phyloP scores from a whole-genome alignment of 2,888 invertebrate genomes.

The Thera britannica region DNA sequence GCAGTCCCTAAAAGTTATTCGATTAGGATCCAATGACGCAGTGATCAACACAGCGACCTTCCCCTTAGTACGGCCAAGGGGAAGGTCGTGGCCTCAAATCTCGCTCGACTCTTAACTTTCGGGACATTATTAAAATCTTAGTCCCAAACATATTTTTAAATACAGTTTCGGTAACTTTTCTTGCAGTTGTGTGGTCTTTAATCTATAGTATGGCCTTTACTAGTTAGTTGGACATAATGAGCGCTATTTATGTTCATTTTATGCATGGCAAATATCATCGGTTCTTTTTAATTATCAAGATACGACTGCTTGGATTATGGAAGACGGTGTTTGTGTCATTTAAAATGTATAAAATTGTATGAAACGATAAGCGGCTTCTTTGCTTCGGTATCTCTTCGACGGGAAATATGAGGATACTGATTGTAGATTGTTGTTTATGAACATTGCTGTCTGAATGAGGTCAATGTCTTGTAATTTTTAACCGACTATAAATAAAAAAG shows the following conservation, averaged over 20 bases:
- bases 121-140: no score
- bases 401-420: conserved; percentile 15
- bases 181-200: conserved; percentile 14
- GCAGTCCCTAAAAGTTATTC: no score
- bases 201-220: conserved; percentile 23
- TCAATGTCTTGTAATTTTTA: background rate
- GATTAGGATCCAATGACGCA: no score
- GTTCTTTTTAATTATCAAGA: conserved; percentile 67
- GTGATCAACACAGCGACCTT: no score
- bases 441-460: background rate
- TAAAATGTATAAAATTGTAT: conserved; percentile 34
- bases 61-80: no score
- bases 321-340: conserved; percentile 39
- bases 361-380: conserved; percentile 41
- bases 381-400: conserved; percentile 34
- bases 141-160: background rate
- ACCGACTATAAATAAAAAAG: no score
- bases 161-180: background rate
- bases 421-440: conserved; percentile 19
- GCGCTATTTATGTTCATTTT: conserved; percentile 67
- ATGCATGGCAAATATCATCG: conserved; percentile 70
- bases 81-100: no score
- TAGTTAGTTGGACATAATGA: conserved; percentile 51
- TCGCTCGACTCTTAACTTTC: no score
- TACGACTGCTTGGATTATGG: conserved; percentile 43